Base-by-base conservation (phyloP, 1,140 invertebrate genomes). In the Tetramorium simillimum region DNA sequence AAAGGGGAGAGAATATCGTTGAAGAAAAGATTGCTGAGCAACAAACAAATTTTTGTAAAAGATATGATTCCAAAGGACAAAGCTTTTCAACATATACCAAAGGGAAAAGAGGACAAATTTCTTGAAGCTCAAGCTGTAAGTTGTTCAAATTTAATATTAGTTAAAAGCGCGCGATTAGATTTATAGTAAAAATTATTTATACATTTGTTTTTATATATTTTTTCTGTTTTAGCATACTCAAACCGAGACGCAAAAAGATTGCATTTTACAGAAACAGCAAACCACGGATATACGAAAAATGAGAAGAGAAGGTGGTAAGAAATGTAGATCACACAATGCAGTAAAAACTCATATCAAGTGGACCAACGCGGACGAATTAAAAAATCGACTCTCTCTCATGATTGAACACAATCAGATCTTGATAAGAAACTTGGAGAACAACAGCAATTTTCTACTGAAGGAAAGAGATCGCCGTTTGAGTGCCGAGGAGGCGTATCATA, bases 11-110 rank as follows among this genome's bases (percentile, higher is more conserved):
- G 33, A 28, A 77, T 40, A 9, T 24, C 51, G 3, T 43, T 72
- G 62, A 90, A 85, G 40, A 88, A 85, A 65, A 43, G 63, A 86
- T 85, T 85, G 9, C 1, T 51, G 7, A 76, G 21, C 18, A 24
- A 37, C 12, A 77, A 46, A 5, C 40, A 49, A 2, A 2, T 12
- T 21, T 4, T 49, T 67, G 21, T 21, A 6, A 6, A 18, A 75
- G 3, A 63, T 10, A n/a, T 21, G 12, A 14, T 73, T 14, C 1
- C n/a, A 5, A 81, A 21, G 10, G 65, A 70, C 16, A 10, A 5
- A 3, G 62, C 40, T 28, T 18, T 12, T 5, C 16, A 56, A 10
- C n/a, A 16, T 10, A 0, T 0, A 16, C 18, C n/a, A 1, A 63
- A 46, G 9, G 24, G 21, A 2, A 24, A 46, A 16, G 24, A 28